Evolutionary conservation across 2,797 vertebrate genomes (phyloP), one percentile per base, ranked within the genome.

Genomic region (Capromys pilorides): DNA sequence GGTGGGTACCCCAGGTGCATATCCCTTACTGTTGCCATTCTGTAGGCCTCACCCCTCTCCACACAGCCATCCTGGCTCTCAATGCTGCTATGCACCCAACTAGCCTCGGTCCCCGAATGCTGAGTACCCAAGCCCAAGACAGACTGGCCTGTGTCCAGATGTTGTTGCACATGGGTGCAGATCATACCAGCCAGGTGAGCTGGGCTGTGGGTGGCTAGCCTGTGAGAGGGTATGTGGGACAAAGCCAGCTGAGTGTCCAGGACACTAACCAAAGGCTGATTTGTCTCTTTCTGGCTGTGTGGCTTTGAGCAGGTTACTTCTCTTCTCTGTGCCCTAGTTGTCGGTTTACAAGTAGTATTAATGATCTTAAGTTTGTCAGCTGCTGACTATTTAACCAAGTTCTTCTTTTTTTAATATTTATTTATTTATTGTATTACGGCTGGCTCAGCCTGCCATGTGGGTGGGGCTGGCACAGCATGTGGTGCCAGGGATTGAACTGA

Each of bases 21-120:
- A 36, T 41, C 19, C 26, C 75, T 94, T 12, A 71, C 51, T 78
- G 0, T 77, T 14, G 49, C 41, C n/a, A 0, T 22, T 90, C 45
- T 18, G 18, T 96, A 99, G 99, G 99, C 69, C 98, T 99, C 97
- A 99, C 99, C 8, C 98, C 99, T 0, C 98, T 99, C 86, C 99
- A 99, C 98, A 99, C 99, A 77, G 99, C 99, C 26, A 98, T 99
- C 91, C 98, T 99, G 89, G 98, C 99, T 66, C 99, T 99, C 97
- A 98, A 98, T 6, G 95, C 97, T 88, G 98, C 98, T 33, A 97
- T 98, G 97, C 98, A 98, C 94, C 93, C 95, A 13, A 62, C 96
- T 0, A 97, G 98, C 19, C 66, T 98, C 54, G 88, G 88, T 95
- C 73, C 88, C 94, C 90, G 88, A n/a, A 45, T 80, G 85, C 22